Evolutionary conservation across 2,113 vertebrate species (phyloP), one percentile per base, ranked within the genome.

Genomic region (Anhinga anhinga): DNA sequence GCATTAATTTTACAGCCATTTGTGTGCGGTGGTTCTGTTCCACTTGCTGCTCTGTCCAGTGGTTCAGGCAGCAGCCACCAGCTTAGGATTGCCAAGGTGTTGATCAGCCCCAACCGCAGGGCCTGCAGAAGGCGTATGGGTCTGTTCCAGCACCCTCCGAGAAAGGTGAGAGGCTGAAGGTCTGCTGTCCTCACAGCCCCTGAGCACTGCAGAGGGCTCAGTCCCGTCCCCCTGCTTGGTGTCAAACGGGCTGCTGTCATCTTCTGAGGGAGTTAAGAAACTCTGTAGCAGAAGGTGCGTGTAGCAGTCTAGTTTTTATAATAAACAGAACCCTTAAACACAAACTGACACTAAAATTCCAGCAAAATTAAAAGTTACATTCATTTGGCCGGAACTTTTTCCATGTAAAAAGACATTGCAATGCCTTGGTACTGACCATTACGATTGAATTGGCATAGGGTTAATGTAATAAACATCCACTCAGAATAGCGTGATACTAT

Each of bases 401-500:
- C 42, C 11, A 1, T 10, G 22, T 61, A 40, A 62, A 30, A 76
- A 25, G 40, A 7, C 3, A 1, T 9, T 32, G 79, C 23, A 34
- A 5, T 10, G 58, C 17, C 11, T 73, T 13, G 5, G 27, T 32
- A n/a, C 8, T 49, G 80, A n/a, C 30, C 30, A 0, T 61, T 11
- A 13, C 1, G 13, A 9, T 34, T 44, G 63, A 59, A 10, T 1
- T 86, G 91, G 40, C 72, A 17, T 2, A 29, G 86, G 61, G 70
- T 23, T 59, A 5, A 26, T 52, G 52, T 10, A 21, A 4, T 6
- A 38, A 74, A 7, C 26, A 26, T 7, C 49, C 34, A 5, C 45
- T 30, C 29, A 10, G 62, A 29, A 1, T 4, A 36, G 13, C 0
- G 15, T 29, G 38, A 11, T 40, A 0, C 15, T 20, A 13, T 27